Evolutionary conservation across 2,888 invertebrate species (phyloP), one percentile per base, ranked within the genome.

Genomic region (Thalpophila matura): DNA sequence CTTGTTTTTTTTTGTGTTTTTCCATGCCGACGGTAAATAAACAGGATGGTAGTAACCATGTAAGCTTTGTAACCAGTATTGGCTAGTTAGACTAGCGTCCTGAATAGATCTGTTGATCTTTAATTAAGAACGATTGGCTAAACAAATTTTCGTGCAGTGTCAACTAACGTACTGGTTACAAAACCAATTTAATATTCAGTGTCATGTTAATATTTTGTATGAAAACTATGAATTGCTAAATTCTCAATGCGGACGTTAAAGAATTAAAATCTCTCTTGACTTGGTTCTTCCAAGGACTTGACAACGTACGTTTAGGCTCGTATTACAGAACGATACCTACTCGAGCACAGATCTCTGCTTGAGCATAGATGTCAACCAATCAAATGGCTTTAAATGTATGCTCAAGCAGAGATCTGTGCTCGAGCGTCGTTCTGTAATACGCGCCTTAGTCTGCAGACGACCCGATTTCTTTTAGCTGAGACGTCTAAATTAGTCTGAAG

Each of bases 161-260:
- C 42, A 67, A 67, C 31, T 73, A 49, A 66, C 67, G 49, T 16
- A 10, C 14, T 45, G n/a, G 22, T 73, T 9, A 29, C 12, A 46
- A 51, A 72, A 51, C n/a, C 40, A 65, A 64, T 72, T 64, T 31
- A 40, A 31, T 65, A 54, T 24, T 35, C 20, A 20, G 26, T 37
- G 42, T 18, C 71, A 42, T 63, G 37, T 64, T 43, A 65, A 65
- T 64, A 72, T 65, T 65, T 72, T 64, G 40, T n/a, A 20, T 31
- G 10, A 63, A 27, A 43, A 16, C 18, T 31, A 50, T 49, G 29
- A 22, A 26, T 7, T 29, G 29, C 20, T 16, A 16, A n/a, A n/a
- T n/a, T n/a, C n/a, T n/a, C n/a, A n/a, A n/a, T n/a, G n/a, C n/a
- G n/a, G n/a, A n/a, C n/a, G n/a, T n/a, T n/a, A n/a, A n/a, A n/a